phyloP scores from a whole-genome alignment of 2,797 vertebrate species.

The Odontamblyopus rebecca region DNA sequence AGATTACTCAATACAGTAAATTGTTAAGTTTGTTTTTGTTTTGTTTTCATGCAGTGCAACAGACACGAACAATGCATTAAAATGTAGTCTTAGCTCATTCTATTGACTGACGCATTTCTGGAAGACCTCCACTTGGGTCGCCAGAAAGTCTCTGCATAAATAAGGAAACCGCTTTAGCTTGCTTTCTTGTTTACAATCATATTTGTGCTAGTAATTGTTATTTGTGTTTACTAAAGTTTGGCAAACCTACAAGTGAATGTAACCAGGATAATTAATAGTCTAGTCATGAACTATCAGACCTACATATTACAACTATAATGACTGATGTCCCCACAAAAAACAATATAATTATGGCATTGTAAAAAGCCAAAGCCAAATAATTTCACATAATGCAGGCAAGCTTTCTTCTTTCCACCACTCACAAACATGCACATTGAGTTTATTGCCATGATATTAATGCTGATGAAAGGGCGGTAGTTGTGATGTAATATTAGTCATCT shows the following conservation, averaged over 20 bases:
- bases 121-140: conserved; percentile 1
- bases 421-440: conserved; percentile 31
- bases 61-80: not conserved
- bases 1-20: not conserved
- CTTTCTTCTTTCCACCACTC: conserved; percentile 13
- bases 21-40: conserved; percentile 3
- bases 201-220: conserved; percentile 20
- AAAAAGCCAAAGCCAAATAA: conserved; percentile 12
- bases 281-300: not conserved
- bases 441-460: conserved; percentile 43
- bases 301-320: conserved; percentile 9
- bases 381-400: conserved; percentile 8
- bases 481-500: conserved; percentile 71
- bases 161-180: conserved; percentile 3
- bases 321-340: conserved; percentile 9
- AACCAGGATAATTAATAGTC: conserved; percentile 8
- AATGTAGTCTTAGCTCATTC: not conserved
- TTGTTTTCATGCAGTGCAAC: not conserved
- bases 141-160: conserved; percentile 11
- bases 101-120: not conserved
- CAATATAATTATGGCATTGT: conserved; percentile 4
- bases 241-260: conserved; percentile 24
- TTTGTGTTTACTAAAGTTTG: conserved; percentile 25
- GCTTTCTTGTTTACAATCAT: conserved; percentile 18
- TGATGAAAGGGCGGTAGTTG: conserved; percentile 43